Conservation (phyloP, 2,888 invertebrate genomes). For the Synanthedon tipuliformis region DNA sequence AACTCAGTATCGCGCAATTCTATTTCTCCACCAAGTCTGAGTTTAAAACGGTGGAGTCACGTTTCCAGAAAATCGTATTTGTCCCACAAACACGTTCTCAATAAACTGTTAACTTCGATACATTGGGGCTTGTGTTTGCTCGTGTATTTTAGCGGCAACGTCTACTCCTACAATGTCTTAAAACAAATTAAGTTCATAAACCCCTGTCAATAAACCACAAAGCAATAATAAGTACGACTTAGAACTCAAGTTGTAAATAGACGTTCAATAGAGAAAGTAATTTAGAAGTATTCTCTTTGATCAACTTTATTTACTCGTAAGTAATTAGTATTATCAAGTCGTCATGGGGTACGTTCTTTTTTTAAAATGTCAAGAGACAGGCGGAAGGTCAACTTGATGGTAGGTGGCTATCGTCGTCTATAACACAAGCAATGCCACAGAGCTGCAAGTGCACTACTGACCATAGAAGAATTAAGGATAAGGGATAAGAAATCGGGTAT, state of each 20-base stretch:
- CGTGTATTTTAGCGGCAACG: slow-evolving; percentile 1
- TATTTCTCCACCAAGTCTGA: slow-evolving; percentile 12
- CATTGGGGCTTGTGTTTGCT: slow-evolving; percentile 18
- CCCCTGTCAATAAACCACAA: neutral
- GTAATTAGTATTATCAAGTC: too few species aligned
- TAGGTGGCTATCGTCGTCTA: too few species aligned
- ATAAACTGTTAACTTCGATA: slow-evolving; percentile 54
- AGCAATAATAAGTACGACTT: neutral
- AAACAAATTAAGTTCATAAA: neutral
- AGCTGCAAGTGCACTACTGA: too few species aligned
- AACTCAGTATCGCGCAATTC: slow-evolving; percentile 9
- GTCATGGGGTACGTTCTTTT: too few species aligned
- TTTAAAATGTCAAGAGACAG: too few species aligned
- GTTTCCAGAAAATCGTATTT: slow-evolving; percentile 51
- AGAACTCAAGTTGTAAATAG: neutral
- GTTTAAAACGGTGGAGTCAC: slow-evolving; percentile 32
- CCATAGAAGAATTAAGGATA: too few species aligned
- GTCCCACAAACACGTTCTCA: slow-evolving; percentile 47
- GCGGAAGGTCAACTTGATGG: too few species aligned
- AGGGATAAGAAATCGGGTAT: too few species aligned
- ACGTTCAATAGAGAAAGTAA: neutral
- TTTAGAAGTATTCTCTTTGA: too few species aligned
- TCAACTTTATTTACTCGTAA: too few species aligned
- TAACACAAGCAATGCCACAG: too few species aligned
- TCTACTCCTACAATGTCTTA: neutral